Evolutionary conservation across 2,888 invertebrate genomes (phyloP).

Genomic region (Stramonita haemastoma): DNA sequence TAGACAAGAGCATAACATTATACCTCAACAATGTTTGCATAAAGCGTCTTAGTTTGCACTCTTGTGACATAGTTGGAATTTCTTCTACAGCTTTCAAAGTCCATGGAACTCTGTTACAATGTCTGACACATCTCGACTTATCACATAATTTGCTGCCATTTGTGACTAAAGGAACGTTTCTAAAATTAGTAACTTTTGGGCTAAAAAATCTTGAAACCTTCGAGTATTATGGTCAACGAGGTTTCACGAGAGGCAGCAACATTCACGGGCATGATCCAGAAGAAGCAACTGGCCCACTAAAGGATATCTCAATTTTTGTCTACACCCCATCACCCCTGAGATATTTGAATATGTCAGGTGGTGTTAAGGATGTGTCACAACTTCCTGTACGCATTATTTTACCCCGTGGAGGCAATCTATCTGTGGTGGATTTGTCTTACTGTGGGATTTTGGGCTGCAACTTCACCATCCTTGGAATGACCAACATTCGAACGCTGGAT

Average conservation of each 20-base stretch:
- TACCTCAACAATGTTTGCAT: conserved; percentile 18
- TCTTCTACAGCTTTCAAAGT: neutral
- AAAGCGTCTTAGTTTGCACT: neutral
- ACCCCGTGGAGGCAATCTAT: neutral
- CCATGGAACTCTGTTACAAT: neutral
- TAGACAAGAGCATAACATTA: neutral
- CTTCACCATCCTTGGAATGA: conserved; percentile 4
- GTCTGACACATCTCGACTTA: conserved; percentile 10
- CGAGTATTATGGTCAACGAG: neutral
- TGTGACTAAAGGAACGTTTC: neutral
- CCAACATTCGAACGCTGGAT: neutral
- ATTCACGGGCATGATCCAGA: neutral
- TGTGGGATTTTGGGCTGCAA: neutral
- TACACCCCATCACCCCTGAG: neutral
- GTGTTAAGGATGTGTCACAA: neutral
- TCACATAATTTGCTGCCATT: neutral
- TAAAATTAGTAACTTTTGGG: neutral
- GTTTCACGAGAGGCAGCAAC: neutral
- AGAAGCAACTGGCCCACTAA: neutral
- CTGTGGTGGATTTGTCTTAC: neutral
- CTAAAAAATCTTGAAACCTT: neutral
- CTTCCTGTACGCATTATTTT: neutral
- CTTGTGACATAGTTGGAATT: neutral
- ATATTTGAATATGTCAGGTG: neutral
- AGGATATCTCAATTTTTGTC: neutral